Evolutionary conservation across 2,797 vertebrate genomes (phyloP), one percentile per base, ranked within the genome.

Genomic region (Lepilemur ruficaudatus): DNA sequence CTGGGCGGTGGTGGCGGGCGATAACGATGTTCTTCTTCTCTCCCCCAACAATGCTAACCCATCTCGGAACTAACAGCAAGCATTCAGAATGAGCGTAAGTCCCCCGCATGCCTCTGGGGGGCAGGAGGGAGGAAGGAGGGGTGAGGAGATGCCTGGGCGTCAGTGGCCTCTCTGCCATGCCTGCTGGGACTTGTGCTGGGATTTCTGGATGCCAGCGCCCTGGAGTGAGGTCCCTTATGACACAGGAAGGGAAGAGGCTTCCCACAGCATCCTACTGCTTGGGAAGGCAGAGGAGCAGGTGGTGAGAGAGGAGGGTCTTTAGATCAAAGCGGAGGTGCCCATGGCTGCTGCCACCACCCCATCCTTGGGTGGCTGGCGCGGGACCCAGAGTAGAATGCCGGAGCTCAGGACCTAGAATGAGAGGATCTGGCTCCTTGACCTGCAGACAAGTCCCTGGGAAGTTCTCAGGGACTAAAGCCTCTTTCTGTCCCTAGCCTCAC

Each of bases 21-120:
- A 91, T 98, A 98, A 98, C 96, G 52, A 0, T 98, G 93, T 97
- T 93, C 80, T 97, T 94, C 98, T 97, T 98, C 95, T 97, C 57
- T 98, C 83, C 96, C 63, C 79, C 97, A 73, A 28, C 57, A 59
- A 59, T 46, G 98, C 98, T 98, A 98, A 93, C 98, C 83, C 97
- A 95, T 76, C 61, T 3, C 32, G 98, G 99, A 99, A 99, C 99
- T 99, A 99, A 99, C 99, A 99, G 99, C 99, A 99, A 99, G 98
- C 98, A 99, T 99, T 99, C 99, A 99, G 98, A 99, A 99, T 91
- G 99, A 99, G 98, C 94, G 99, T 99, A 99, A 99, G 99, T 99
- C 52, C 76, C 70, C 23, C 0, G 7, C 7, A 15, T 0, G n/a
- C 57, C 70, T 78, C 78, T 43, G 89, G 91, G 85, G 91, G 48